Percentiles rank a stretch among this genome's conserved stretches.
Conservation (phyloP, 2,888 invertebrate species). For the Phalera bucephala region DNA sequence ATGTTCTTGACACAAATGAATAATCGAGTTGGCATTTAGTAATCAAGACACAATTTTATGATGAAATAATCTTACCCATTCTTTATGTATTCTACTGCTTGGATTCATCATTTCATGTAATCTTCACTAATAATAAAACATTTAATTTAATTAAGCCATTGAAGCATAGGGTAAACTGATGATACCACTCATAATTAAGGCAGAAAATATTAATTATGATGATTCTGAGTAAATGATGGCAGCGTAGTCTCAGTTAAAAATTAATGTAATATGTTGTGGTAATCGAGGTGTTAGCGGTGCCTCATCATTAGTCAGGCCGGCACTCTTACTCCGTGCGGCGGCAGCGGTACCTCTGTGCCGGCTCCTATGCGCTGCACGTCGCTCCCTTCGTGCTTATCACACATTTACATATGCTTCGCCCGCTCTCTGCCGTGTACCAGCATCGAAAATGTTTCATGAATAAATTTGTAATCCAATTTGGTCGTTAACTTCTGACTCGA, state of each 20-base stretch:
- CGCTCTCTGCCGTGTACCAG: constrained; percentile 67
- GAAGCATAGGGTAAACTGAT: too few species aligned
- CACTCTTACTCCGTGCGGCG: constrained; percentile 20
- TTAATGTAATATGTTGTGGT: too few species aligned
- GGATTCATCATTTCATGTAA: too few species aligned
- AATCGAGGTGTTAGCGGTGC: too few species aligned
- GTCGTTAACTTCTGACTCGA: constrained; percentile 67
- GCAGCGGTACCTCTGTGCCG: constrained; percentile 19
- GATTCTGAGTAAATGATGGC: too few species aligned
- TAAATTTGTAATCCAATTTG: constrained; percentile 79
- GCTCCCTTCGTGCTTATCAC: constrained; percentile 71
- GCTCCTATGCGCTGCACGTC: constrained; percentile 53
- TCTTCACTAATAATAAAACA: too few species aligned
- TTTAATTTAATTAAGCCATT: too few species aligned
- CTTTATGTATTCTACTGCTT: too few species aligned
- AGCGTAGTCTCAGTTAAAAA: too few species aligned
- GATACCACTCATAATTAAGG: too few species aligned
- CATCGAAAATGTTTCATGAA: constrained; percentile 80
- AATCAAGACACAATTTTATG: too few species aligned
- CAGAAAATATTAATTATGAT: constrained; percentile 74
- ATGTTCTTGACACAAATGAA: constrained; percentile 81
- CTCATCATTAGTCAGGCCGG: constrained; percentile 6
- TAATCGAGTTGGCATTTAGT: constrained; percentile 77
- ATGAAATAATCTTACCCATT: too few species aligned
- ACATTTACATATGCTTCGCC: constrained; percentile 78